Evolutionary conservation across 2,113 vertebrate species (phyloP).

Genomic region (Marmota monax): DNA sequence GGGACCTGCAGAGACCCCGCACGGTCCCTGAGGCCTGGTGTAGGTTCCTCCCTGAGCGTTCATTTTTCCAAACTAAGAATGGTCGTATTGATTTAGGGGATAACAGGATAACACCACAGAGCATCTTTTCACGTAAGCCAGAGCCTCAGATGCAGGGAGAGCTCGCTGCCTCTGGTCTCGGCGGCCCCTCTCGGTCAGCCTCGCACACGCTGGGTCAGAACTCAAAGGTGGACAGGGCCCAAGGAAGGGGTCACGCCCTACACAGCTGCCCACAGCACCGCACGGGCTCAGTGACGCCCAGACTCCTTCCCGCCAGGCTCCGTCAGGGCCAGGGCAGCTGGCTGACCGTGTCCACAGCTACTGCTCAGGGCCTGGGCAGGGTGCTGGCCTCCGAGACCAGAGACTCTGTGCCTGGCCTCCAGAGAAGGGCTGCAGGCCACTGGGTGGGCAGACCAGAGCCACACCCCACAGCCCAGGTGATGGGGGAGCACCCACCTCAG

Average conservation of each 20-base stretch:
- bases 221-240: fast-evolving
- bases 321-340: neutral
- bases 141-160: fast-evolving
- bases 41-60: neutral
- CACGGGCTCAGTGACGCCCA: fast-evolving
- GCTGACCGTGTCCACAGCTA: neutral
- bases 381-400: neutral
- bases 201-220: fast-evolving
- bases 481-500: fast-evolving
- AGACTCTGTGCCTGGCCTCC: neutral
- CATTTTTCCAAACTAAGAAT: neutral
- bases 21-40: neutral
- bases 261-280: fast-evolving
- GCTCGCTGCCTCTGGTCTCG: fast-evolving
- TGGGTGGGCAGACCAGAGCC: too few species aligned
- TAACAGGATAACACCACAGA: neutral
- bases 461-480: fast-evolving
- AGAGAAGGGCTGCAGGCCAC: neutral
- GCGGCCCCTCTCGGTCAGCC: fast-evolving
- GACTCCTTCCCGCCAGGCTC: fast-evolving
- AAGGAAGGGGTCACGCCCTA: fast-evolving
- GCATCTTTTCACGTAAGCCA: neutral
- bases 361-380: neutral
- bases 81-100: neutral
- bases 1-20: fast-evolving